Percentiles rank a stretch among this genome's conserved stretches.
Conservation (phyloP, 2,113 vertebrate species). For the Hiodon tergisus region DNA sequence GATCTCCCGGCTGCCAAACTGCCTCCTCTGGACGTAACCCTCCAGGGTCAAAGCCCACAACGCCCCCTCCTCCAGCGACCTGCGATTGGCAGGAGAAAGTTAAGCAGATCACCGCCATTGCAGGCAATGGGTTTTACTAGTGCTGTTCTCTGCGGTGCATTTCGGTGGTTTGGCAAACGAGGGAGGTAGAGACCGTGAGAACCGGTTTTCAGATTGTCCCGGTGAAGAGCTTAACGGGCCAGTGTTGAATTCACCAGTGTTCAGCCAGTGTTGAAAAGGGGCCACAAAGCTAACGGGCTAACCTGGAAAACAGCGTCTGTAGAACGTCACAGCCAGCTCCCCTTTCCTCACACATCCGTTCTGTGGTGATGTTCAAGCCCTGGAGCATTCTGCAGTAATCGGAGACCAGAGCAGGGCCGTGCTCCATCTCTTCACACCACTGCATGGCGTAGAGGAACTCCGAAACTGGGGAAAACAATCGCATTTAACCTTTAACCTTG, state of each 20-base stretch:
- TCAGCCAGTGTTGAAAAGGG: not conserved
- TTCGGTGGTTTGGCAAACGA: not conserved
- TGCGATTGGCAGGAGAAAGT: constrained; percentile 43
- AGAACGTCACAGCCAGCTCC: constrained; percentile 53
- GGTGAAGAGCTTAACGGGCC: not conserved
- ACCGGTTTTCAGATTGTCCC: not conserved
- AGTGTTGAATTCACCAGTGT: too few species aligned
- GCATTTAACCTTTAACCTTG: too few species aligned
- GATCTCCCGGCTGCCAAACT: constrained; percentile 46
- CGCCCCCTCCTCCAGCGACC: constrained; percentile 74
- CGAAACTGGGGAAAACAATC: constrained; percentile 58
- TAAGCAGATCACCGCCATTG: not conserved
- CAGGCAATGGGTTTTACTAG: not conserved
- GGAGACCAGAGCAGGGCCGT: constrained; percentile 53
- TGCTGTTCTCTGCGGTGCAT: not conserved
- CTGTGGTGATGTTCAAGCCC: constrained; percentile 63
- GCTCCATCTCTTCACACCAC: constrained; percentile 85
- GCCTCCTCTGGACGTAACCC: constrained; percentile 60
- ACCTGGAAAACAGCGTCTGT: constrained; percentile 77
- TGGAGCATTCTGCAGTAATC: constrained; percentile 69
- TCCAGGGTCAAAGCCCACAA: constrained; percentile 85
- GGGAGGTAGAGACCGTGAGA: not conserved
- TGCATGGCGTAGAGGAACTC: constrained; percentile 84
- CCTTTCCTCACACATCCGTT: constrained; percentile 50
- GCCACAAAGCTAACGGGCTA: not conserved